These are phyloP conservation scores for Drosophila tristis DNA, from an alignment of 1,140 invertebrate species.

Conservation along the genomic window DNA sequence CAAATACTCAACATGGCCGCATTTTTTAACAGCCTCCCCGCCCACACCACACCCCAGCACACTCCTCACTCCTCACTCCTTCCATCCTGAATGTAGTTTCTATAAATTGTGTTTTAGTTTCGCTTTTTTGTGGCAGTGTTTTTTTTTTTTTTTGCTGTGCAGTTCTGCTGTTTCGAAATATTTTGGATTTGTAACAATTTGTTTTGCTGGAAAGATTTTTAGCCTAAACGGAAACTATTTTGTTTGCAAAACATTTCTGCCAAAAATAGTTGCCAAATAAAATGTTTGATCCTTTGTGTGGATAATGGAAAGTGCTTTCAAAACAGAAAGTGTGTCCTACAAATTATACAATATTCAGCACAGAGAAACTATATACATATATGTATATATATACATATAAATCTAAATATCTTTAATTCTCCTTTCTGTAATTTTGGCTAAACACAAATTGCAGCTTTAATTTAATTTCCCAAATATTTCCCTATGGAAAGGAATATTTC, in stretches of 20 bases:
- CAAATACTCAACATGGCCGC: slow-evolving; percentile 65
- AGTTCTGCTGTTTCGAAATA: slow-evolving; percentile 36
- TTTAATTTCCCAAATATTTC: neutral
- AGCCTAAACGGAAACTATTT: slow-evolving; percentile 42
- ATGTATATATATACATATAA: no score
- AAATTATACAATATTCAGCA: no score
- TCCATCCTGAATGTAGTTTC: slow-evolving; percentile 7
- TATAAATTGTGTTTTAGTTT: slow-evolving; percentile 45
- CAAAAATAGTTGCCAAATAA: neutral
- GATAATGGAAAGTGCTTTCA: no score
- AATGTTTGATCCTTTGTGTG: no score
- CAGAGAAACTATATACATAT: no score
- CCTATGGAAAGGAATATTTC: neutral
- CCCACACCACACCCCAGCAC: neutral
- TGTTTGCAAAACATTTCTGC: neutral
- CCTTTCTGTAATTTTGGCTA: no score
- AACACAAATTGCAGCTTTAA: neutral
- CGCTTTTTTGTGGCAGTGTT: slow-evolving; percentile 3
- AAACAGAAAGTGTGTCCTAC: no score
- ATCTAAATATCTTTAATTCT: no score
- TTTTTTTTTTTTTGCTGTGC: slow-evolving; percentile 32
- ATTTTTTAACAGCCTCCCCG: slow-evolving; percentile 58
- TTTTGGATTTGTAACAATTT: slow-evolving; percentile 50
- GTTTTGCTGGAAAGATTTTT: slow-evolving; percentile 20
- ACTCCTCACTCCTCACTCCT: neutral